phyloP scores from a whole-genome alignment of 2,888 invertebrate species.

The Kuschelorhynchus macadamiae region DNA sequence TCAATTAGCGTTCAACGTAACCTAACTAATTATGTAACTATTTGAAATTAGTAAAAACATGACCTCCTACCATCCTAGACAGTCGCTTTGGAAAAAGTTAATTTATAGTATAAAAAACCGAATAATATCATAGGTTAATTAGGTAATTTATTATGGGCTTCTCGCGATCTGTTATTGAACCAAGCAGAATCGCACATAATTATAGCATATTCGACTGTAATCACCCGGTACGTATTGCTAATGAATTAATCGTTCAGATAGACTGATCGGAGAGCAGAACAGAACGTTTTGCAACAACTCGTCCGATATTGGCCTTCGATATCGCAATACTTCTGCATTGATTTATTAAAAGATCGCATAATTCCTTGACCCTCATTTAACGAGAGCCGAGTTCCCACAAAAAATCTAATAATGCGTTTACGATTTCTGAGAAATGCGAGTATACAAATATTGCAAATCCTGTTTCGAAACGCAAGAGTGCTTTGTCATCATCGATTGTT shows the following conservation, averaged over 20 bases:
- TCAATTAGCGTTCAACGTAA: too few species aligned
- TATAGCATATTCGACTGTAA: constrained; percentile 23
- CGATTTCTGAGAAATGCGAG: constrained; percentile 30
- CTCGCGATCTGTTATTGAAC: constrained; percentile 1
- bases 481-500: constrained; percentile 13
- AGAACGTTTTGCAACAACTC: constrained; percentile 32
- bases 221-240: constrained; percentile 32
- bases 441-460: constrained; percentile 12
- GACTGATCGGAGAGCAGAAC: constrained; percentile 29
- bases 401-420: constrained; percentile 33
- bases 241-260: constrained; percentile 34
- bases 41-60: too few species aligned
- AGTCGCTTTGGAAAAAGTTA: too few species aligned
- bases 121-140: too few species aligned
- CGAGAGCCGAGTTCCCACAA: constrained; percentile 5
- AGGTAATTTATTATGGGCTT: constrained; percentile 12
- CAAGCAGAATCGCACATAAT: constrained; percentile 10
- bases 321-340: constrained; percentile 35
- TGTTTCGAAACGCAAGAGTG: constrained; percentile 18
- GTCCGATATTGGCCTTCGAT: constrained; percentile 40
- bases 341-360: constrained; percentile 34
- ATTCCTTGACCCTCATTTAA: constrained; percentile 37
- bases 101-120: too few species aligned
- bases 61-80: too few species aligned
- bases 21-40: too few species aligned